Evolutionary conservation across 1,140 invertebrate genomes (phyloP), one percentile per base, ranked within the genome.

Genomic region (Alviniconcha marisindica): DNA sequence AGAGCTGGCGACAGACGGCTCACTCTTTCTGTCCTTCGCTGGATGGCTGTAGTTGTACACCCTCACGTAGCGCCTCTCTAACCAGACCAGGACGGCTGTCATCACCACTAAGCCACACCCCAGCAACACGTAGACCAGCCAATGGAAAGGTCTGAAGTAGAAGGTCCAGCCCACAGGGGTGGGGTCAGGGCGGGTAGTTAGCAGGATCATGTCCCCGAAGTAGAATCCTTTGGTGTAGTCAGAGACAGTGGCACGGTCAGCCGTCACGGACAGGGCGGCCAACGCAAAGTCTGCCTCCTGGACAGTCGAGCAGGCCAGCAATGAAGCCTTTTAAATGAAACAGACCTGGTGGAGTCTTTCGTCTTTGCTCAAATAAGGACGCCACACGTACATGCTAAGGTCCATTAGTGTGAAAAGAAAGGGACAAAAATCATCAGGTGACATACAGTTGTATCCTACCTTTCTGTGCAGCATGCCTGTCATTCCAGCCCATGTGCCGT

Each of bases 401-500:
- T n/a, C n/a, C n/a, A n/a, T n/a, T n/a, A n/a, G n/a, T n/a, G n/a
- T n/a, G n/a, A n/a, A n/a, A n/a, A n/a, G n/a, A n/a, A n/a, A n/a
- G n/a, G n/a, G n/a, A n/a, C n/a, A 4, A n/a, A 15, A 60, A 60
- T 4, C n/a, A 15, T 28, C 28, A 33, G 31, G 33, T 31, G 24
- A 28, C 15, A 2, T 10, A 12, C 24, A 24, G 1, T 24, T 18
- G 15, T 60, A 12, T 10, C 21, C 5, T 14, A 74, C 71, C 71
- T 42, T 74, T 42, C 71, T 74, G n/a, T 42, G 38, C 42, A 74
- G 42, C 42, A 76, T 76, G 14, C 73, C 73, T 33, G 73, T 76
- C 73, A 76, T 48, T 5, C 73, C 73, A 14, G n/a, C 31, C 73
- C 73, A 76, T 12, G 73, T 76, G 3, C 73, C 73, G 73, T 76